Base-by-base conservation (phyloP, 2,113 vertebrate genomes). In the Marmota monax region DNA sequence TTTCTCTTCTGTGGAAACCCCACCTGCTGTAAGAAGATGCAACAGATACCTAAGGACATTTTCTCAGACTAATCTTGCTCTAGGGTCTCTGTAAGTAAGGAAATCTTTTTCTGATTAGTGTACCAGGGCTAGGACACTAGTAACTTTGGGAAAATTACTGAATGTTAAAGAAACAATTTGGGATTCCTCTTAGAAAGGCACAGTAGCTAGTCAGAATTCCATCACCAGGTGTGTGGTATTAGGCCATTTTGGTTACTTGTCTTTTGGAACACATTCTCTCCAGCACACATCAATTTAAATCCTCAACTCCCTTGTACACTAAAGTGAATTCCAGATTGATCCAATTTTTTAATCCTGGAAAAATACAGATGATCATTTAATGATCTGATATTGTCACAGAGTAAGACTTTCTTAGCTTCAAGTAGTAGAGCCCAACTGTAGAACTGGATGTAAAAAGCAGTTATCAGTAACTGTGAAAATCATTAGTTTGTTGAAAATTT, bases 271-370 rank as follows among this genome's bases (percentile, higher is more conserved):
- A 87, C 11, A 78, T 53, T 3, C 23, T 93, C 93, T 91, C 48
- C 93, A 79, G 48, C 80, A 92, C 29, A 96, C 65, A 83, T 72
- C 53, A 51, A 4, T n/a, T 65, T 85, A 80, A 85, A 69, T 69
- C 22, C 34, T 89, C 74, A 69, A 79, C 27, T 92, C 8, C 37
- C 0, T 73, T 83, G 18, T 27, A 65, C 25, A 48, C 10, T 65
- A 34, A 89, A 83, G 37, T 27, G n/a, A 87, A 84, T 86, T 91
- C 25, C 20, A 91, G 17, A 32, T 45, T n/a, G 25, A 83, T 32
- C 18, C 20, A 84, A 73, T 48, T 82, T 56, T 74, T 80, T 23
- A 93, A 37, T 74, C 18, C 37, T 87, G 3, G 48, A 25, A 78
- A 93, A 72, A 77, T 83, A 22, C 4, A 11, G 1, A 16, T 67